Evolutionary conservation across 2,797 vertebrate species (phyloP), one percentile per base, ranked within the genome.

Genomic region (Myotis findleyi): DNA sequence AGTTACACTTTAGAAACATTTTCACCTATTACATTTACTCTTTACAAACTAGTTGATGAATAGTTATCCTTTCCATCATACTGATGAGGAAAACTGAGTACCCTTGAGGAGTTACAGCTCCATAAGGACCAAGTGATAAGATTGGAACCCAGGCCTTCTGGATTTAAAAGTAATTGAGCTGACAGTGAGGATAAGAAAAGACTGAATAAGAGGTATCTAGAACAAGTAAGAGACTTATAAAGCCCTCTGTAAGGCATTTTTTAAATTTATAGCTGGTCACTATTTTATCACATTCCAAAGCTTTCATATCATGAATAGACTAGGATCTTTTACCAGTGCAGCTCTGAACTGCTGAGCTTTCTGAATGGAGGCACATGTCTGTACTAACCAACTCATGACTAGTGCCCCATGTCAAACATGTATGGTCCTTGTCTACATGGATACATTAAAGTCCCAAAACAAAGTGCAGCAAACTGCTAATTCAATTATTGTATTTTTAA

Each of bases 361-460:
- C 36, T 88, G 68, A 85, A 53, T 23, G n/a, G 80, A 90, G 77
- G 21, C 33, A 6, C 49, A 8, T n/a, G 7, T 85, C 25, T 86
- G 47, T 38, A 47, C 44, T 66, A n/a, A 2, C 36, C 9, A 36
- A 18, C 13, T 72, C 51, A 18, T 41, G 25, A 47, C 59, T 17
- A 49, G 20, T 64, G 18, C 17, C 25, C 41, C 81, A 73, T n/a
- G 23, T 93, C 96, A 90, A 97, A 94, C 21, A 55, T 91, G 55
- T 0, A 0, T 91, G 53, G n/a, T 59, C n/a, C 6, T 91, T 10
- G 6, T 84, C 92, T 64, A 80, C 18, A 16, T 33, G 25, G 68
- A 23, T 77, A 44, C 12, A 47, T 89, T 81, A 87, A 83, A 87
- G 64, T 73, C 27, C 13, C 55, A 62, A 59, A 79, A 66, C 44